A percentile compares a stretch with the other conserved stretches of the same genome.
phyloP scores from a whole-genome alignment of 2,113 vertebrate species.

The Tragelaphus scriptus region DNA sequence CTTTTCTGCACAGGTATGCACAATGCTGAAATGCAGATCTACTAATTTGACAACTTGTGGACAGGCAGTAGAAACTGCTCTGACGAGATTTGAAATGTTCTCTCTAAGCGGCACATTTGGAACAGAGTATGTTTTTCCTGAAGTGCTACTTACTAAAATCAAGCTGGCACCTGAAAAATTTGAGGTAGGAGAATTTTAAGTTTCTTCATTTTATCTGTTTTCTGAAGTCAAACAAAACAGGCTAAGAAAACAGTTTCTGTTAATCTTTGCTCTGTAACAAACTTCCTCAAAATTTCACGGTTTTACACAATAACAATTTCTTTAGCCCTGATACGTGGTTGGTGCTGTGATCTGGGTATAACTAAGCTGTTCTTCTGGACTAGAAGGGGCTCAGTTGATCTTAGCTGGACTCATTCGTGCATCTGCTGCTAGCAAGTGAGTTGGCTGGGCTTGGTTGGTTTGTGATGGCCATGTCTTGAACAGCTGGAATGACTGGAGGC shows the following conservation, averaged over 20 bases:
- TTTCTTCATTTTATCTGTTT: not conserved
- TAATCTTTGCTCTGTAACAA: not conserved
- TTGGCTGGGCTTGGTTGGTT: not conserved
- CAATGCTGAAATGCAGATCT: slow-evolving; percentile 69
- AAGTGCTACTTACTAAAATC: slow-evolving; percentile 75
- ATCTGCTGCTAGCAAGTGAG: not conserved
- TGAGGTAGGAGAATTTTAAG: slow-evolving; percentile 61
- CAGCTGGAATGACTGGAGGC: not conserved
- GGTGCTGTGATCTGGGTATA: not conserved
- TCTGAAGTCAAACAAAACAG: not conserved
- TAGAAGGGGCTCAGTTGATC: not conserved
- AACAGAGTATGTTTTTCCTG: slow-evolving; percentile 76
- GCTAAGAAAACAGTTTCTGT: not conserved
- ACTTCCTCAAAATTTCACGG: not conserved
- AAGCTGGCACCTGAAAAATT: slow-evolving; percentile 71
- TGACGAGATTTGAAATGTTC: slow-evolving; percentile 75
- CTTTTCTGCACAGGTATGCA: slow-evolving; percentile 63
- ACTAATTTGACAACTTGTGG: slow-evolving; percentile 61
- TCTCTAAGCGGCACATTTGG: slow-evolving; percentile 77
- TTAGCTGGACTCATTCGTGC: not conserved
- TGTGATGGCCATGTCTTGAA: not conserved
- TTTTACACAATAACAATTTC: not conserved
- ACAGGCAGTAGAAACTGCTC: slow-evolving; percentile 17
- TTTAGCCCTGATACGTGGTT: not conserved
- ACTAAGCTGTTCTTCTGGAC: not conserved